Base-by-base conservation (phyloP, 2,113 vertebrate genomes). In the Heloderma charlesbogerti region DNA sequence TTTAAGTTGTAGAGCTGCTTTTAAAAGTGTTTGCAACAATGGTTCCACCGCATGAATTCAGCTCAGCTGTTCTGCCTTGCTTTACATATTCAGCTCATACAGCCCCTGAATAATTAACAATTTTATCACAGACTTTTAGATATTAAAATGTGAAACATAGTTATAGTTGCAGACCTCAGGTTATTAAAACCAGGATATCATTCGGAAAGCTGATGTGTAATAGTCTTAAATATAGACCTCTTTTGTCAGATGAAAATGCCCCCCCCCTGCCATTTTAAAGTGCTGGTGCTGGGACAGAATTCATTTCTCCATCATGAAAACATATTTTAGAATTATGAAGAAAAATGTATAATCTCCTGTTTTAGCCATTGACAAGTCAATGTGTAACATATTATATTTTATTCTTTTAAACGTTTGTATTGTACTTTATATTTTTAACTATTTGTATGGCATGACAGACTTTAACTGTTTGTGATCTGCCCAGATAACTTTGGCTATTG, bases 101-200 rank as follows among this genome's bases (percentile, higher is more conserved):
- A 31, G 48, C 80, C 29, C 12, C 69, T 89, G 54, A 83, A 84
- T 89, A 84, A 89, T 89, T 89, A 83, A 84, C 88, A 74, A 75
- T 84, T 89, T 89, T 84, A 60, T 43, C 69, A 63, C 43, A 60
- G 34, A 31, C 67, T 34, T 72, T 88, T 88, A 88, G 27, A 78
- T 66, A 63, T 88, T 78, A 45, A 88, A 88, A 87, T 43, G 25
- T 78, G 74, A 78, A 77, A 77, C 57, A 74, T 31, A 37, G 84
- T 84, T n/a, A 72, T 51, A 31, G 48, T 74, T 43, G 34, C 25
- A 83, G 45, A 63, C 27, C 13, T 27, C 69, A 89, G 80, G 37
- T 75, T 89, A 60, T 75, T 75, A 43, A 78, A 22, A 63, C 6
- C 51, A 43, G 54, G 54, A 29, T 25, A 63, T 66, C 10, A 60